phyloP scores from a whole-genome alignment of 2,797 vertebrate species.

The Hippopotamyrus pictus region DNA sequence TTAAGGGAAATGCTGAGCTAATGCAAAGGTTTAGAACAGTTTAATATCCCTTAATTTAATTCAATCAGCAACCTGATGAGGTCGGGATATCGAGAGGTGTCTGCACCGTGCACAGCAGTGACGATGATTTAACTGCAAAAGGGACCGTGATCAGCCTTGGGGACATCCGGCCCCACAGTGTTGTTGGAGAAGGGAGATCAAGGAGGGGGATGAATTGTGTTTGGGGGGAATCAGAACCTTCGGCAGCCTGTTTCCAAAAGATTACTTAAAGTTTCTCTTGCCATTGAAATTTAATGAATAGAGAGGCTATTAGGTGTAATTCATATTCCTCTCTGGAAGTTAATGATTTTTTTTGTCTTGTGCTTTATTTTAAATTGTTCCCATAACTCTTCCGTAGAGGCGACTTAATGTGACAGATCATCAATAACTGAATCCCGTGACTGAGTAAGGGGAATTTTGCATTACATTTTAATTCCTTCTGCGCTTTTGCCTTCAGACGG shows the following conservation, averaged over 20 bases:
- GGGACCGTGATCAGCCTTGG: background rate
- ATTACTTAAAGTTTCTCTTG: slow-evolving; percentile 51
- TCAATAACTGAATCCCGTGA: slow-evolving; percentile 60
- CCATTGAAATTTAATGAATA: slow-evolving; percentile 57
- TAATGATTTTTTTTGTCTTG: slow-evolving; percentile 60
- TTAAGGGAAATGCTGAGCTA: slow-evolving; percentile 25
- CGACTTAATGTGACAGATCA: slow-evolving; percentile 61
- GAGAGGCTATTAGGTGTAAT: slow-evolving; percentile 54
- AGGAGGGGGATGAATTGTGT: slow-evolving; percentile 34
- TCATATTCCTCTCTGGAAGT: slow-evolving; percentile 52
- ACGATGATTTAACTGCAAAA: background rate
- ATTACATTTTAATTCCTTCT: slow-evolving; percentile 64
- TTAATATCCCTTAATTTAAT: slow-evolving; percentile 68
- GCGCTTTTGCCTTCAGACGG: slow-evolving; percentile 35
- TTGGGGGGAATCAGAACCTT: slow-evolving; percentile 36
- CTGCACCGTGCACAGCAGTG: slow-evolving; percentile 1
- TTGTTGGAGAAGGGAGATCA: slow-evolving; percentile 25
- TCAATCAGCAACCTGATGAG: slow-evolving; percentile 32
- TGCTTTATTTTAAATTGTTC: slow-evolving; percentile 62
- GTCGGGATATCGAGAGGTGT: background rate
- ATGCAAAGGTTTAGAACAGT: slow-evolving; percentile 46
- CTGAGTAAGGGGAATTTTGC: slow-evolving; percentile 60
- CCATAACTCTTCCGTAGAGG: slow-evolving; percentile 59
- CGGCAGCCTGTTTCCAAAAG: slow-evolving; percentile 29
- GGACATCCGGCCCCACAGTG: slow-evolving; percentile 17